These are phyloP conservation scores for Tetanocera ferruginea DNA, from an alignment of 2,888 invertebrate genomes.

Conservation along the genomic window DNA sequence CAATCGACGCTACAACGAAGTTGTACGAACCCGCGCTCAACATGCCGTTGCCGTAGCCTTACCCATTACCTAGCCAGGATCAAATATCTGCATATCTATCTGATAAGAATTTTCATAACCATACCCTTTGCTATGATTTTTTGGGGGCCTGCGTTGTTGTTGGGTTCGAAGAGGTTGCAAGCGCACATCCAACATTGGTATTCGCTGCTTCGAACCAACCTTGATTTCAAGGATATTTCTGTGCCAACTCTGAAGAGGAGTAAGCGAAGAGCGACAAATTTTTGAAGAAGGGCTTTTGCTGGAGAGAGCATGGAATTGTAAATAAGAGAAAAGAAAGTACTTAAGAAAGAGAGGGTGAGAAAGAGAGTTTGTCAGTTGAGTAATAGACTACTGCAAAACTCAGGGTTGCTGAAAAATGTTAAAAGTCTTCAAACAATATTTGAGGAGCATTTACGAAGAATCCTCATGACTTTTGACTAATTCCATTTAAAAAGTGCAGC, in stretches of 20 bases:
- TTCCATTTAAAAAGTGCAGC: too few species aligned
- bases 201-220: background rate
- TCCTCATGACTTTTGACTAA: too few species aligned
- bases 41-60: background rate
- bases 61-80: background rate
- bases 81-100: background rate
- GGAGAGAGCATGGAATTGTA: background rate
- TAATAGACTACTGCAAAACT: too few species aligned
- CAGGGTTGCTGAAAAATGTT: too few species aligned
- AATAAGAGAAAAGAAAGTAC: background rate
- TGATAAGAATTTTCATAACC: slow-evolving; percentile 5
- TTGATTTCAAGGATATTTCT: background rate
- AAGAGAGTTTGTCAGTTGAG: too few species aligned
- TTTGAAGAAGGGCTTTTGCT: background rate
- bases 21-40: background rate
- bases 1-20: slow-evolving; percentile 43
- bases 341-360: background rate
- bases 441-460: too few species aligned
- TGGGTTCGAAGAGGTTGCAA: slow-evolving; percentile 15
- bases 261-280: background rate
- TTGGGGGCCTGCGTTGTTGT: too few species aligned
- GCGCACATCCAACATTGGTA: background rate
- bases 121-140: background rate
- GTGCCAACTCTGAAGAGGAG: background rate
- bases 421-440: too few species aligned